A percentile compares a stretch with the other conserved stretches of the same genome.
These are phyloP conservation scores for Malaclemys terrapin DNA, from an alignment of 2,113 vertebrate genomes.

Conservation along the genomic window DNA sequence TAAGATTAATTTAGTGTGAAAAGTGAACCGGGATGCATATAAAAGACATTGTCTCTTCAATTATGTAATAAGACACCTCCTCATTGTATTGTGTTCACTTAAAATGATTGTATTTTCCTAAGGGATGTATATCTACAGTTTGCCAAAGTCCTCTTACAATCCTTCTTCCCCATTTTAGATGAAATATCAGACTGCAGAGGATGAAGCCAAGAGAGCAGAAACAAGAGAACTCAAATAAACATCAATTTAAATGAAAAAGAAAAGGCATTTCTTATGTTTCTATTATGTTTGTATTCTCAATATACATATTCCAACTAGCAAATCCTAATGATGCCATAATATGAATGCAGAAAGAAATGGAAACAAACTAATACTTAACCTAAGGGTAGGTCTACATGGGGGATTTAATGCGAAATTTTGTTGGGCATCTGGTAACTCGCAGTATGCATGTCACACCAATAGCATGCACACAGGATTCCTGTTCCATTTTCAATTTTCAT, in stretches of 20 bases:
- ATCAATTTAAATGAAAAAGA: constrained; percentile 68
- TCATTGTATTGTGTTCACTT: constrained; percentile 70
- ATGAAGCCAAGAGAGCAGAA: constrained; percentile 65
- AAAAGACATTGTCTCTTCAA: constrained; percentile 80
- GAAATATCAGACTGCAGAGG: constrained; percentile 65
- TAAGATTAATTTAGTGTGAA: constrained; percentile 87
- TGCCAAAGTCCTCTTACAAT: constrained; percentile 22
- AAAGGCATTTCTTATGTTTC: constrained; percentile 58
- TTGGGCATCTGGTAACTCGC: not conserved
- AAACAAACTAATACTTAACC: not conserved
- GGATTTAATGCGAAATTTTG: not conserved
- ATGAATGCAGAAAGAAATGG: not conserved
- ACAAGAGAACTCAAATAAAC: constrained; percentile 73
- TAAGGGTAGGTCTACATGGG: not conserved
- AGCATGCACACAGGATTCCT: not conserved
- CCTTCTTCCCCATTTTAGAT: constrained; percentile 56
- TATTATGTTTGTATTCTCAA: constrained; percentile 37
- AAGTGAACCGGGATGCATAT: constrained; percentile 81
- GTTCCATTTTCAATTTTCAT: not conserved
- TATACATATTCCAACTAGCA: constrained; percentile 18
- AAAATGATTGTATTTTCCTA: constrained; percentile 73
- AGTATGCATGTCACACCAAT: not conserved
- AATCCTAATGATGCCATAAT: constrained; percentile 26
- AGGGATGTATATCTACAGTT: constrained; percentile 62
- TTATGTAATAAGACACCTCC: constrained; percentile 80